Evolutionary conservation across 2,888 invertebrate species (phyloP).

Genomic region (Drosophila kanekoi): DNA sequence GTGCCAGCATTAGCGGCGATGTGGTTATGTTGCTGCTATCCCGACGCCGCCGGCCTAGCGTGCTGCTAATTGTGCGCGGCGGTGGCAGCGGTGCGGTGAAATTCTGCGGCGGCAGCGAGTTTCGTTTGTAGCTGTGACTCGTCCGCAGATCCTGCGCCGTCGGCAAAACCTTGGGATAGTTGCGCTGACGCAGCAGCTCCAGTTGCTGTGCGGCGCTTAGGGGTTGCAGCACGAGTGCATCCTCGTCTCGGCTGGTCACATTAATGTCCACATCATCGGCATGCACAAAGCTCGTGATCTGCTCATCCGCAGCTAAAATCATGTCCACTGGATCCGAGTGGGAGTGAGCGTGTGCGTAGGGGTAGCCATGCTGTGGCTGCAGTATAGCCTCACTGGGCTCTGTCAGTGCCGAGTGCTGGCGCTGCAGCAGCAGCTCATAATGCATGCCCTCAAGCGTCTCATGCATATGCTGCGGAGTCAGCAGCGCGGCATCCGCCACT

Average conservation of each 20-base stretch:
- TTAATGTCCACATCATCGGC: constrained; percentile 87
- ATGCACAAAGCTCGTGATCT: constrained; percentile 84
- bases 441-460: constrained; percentile 82
- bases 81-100: constrained; percentile 90
- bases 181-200: constrained; percentile 90
- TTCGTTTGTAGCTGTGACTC: constrained; percentile 47
- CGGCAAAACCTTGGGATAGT: constrained; percentile 94
- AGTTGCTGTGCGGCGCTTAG: constrained; percentile 90
- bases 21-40: constrained; percentile 85
- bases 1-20: constrained; percentile 86
- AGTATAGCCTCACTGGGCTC: constrained; percentile 78
- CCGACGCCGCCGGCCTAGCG: constrained; percentile 87
- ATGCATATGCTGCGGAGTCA: constrained; percentile 83
- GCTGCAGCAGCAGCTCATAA: constrained; percentile 72
- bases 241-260: constrained; percentile 90
- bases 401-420: constrained; percentile 78
- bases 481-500: constrained; percentile 81
- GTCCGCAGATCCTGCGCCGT: constrained; percentile 84
- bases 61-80: constrained; percentile 89
- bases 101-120: constrained; percentile 86
- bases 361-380: constrained; percentile 40
- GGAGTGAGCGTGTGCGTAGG: constrained; percentile 85
- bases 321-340: constrained; percentile 89
- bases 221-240: constrained; percentile 28
- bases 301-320: constrained; percentile 84